Conservation (phyloP, 2,888 invertebrate genomes). For the Orgyia antiqua region DNA sequence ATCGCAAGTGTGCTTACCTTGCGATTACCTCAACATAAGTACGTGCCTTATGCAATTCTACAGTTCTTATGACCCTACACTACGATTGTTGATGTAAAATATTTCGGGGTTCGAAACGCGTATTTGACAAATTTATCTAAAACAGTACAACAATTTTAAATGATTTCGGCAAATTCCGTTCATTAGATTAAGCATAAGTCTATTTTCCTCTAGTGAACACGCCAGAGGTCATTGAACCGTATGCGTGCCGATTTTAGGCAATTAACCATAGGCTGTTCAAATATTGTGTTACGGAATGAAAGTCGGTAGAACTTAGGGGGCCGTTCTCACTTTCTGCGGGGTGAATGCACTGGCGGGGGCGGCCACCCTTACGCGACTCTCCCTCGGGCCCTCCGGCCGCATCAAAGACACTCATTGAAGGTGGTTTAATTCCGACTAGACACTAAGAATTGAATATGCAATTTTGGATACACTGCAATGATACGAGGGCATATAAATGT, state of each 20-base stretch:
- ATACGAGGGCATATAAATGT: not conserved
- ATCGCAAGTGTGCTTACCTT: too few species aligned
- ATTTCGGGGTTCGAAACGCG: too few species aligned
- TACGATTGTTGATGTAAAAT: too few species aligned
- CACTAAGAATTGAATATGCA: constrained; percentile 25
- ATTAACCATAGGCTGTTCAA: constrained; percentile 66
- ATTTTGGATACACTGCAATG: constrained; percentile 7
- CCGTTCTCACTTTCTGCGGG: constrained; percentile 71
- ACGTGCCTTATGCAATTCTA: too few species aligned
- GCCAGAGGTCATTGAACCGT: constrained; percentile 56
- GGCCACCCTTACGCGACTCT: constrained; percentile 53
- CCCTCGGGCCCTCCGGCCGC: constrained; percentile 52
- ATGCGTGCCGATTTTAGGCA: constrained; percentile 59
- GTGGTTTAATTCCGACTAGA: constrained; percentile 36
- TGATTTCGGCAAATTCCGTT: too few species aligned
- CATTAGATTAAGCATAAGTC: too few species aligned
- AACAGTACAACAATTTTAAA: too few species aligned
- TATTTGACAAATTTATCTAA: too few species aligned
- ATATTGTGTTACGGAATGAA: constrained; percentile 58
- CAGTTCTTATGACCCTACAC: too few species aligned
- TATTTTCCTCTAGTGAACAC: constrained; percentile 33
- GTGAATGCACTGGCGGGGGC: constrained; percentile 72
- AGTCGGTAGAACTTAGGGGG: constrained; percentile 49
- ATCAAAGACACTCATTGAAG: constrained; percentile 66
- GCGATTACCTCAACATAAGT: too few species aligned